A percentile compares a stretch with the other conserved stretches of the same genome.
These are phyloP conservation scores for Acleris laterana DNA, from an alignment of 2,888 invertebrate genomes.

Conservation along the genomic window DNA sequence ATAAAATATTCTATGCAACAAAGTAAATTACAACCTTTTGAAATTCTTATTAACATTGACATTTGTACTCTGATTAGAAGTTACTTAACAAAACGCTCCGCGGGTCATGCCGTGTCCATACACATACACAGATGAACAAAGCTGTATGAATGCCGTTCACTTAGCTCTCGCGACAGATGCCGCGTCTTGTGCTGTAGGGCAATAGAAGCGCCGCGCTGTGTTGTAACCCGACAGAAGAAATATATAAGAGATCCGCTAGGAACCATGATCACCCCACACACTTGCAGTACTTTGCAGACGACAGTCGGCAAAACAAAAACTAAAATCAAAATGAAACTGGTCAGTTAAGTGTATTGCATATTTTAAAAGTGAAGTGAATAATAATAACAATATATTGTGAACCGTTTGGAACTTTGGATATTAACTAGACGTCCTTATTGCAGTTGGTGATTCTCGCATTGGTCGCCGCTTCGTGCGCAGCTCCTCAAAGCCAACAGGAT, in stretches of 20 bases:
- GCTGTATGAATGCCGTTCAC: conserved; percentile 34
- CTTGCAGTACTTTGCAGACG: conserved; percentile 62
- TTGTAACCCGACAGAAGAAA: conserved; percentile 77
- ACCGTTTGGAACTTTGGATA: conserved; percentile 6
- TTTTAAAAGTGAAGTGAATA: conserved; percentile 44
- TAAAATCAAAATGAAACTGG: conserved; percentile 73
- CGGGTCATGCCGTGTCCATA: conserved; percentile 58
- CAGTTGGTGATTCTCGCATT: conserved; percentile 69
- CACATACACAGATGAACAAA: conserved; percentile 52
- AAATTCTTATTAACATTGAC: conserved; percentile 72
- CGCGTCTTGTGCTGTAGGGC: conserved; percentile 57
- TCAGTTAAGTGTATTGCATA: conserved; percentile 52
- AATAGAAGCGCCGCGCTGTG: conserved; percentile 60
- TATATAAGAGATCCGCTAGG: conserved; percentile 76
- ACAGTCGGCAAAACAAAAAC: conserved; percentile 58
- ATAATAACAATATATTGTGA: background rate
- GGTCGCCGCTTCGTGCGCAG: conserved; percentile 62
- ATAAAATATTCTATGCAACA: conserved; percentile 44
- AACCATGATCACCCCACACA: conserved; percentile 74
- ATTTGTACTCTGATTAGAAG: conserved; percentile 58
- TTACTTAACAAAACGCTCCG: conserved; percentile 63
- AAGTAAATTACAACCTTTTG: conserved; percentile 57
- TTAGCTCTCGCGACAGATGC: conserved; percentile 45
- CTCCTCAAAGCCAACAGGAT: conserved; percentile 76
- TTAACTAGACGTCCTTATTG: conserved; percentile 42